phyloP scores from a whole-genome alignment of 2,113 vertebrate genomes.

The Psephotus haematonotus region DNA sequence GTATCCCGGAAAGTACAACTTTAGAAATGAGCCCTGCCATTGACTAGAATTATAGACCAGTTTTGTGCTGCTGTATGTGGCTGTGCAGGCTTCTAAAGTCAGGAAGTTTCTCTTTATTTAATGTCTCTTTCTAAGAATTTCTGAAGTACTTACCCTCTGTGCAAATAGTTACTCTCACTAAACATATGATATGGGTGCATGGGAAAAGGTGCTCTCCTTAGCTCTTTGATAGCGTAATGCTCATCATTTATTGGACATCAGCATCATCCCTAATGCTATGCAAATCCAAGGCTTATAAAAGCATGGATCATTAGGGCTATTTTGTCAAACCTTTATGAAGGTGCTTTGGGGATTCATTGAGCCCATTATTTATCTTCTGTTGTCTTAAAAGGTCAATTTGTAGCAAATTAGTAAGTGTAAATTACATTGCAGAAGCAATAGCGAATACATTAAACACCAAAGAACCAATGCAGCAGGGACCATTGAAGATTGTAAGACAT shows the following conservation, averaged over 20 bases:
- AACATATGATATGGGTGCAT: neutral
- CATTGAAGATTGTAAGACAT: neutral
- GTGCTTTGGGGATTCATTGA: neutral
- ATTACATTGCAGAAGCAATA: neutral
- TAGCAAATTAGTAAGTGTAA: constrained; percentile 18
- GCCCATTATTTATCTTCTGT: neutral
- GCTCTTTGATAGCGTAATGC: neutral
- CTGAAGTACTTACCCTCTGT: neutral
- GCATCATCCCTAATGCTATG: neutral
- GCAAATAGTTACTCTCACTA: neutral
- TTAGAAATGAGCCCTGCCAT: constrained; percentile 44
- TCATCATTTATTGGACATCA: neutral
- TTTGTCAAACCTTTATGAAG: neutral
- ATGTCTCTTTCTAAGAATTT: neutral
- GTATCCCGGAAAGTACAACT: constrained; percentile 18
- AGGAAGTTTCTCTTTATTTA: neutral
- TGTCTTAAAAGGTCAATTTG: constrained; percentile 13
- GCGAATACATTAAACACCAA: neutral
- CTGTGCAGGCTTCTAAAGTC: neutral
- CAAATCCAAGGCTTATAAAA: neutral
- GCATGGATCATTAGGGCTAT: neutral
- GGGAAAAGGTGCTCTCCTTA: neutral
- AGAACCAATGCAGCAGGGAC: neutral
- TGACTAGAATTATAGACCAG: constrained; percentile 46
- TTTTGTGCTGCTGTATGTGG: constrained; percentile 16